Conservation (phyloP, 2,113 vertebrate genomes). For the Antechinus stuartii region DNA sequence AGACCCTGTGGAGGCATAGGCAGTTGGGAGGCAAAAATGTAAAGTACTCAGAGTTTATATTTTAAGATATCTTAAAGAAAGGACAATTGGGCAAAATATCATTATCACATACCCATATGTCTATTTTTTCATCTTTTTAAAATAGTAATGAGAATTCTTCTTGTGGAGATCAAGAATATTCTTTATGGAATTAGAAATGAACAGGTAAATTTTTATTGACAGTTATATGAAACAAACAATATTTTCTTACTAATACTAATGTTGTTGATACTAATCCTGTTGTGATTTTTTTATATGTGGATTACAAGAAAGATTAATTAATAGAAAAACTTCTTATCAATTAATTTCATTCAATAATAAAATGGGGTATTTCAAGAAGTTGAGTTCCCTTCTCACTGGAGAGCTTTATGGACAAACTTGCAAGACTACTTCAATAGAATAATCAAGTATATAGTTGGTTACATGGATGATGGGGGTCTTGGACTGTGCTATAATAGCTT, state of each 20-base stretch:
- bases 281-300: background rate
- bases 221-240: background rate
- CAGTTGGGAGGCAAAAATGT: background rate
- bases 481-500: background rate
- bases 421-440: background rate
- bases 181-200: background rate
- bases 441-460: background rate
- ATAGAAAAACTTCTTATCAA: background rate
- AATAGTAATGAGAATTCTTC: no score
- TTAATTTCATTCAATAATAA: background rate
- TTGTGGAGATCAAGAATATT: background rate
- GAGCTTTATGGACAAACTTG: background rate
- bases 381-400: background rate
- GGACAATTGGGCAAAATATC: no score
- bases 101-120: no score
- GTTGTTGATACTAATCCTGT: background rate
- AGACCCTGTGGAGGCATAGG: background rate
- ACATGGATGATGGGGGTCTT: background rate
- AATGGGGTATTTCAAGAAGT: background rate
- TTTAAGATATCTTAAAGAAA: background rate
- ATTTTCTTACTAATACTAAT: background rate
- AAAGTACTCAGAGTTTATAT: background rate
- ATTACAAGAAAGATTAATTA: background rate
- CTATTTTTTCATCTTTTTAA: no score
- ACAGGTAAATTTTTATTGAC: background rate